These are phyloP conservation scores for Oreortyx pictus DNA, from an alignment of 2,797 vertebrate genomes.

Conservation along the genomic window DNA sequence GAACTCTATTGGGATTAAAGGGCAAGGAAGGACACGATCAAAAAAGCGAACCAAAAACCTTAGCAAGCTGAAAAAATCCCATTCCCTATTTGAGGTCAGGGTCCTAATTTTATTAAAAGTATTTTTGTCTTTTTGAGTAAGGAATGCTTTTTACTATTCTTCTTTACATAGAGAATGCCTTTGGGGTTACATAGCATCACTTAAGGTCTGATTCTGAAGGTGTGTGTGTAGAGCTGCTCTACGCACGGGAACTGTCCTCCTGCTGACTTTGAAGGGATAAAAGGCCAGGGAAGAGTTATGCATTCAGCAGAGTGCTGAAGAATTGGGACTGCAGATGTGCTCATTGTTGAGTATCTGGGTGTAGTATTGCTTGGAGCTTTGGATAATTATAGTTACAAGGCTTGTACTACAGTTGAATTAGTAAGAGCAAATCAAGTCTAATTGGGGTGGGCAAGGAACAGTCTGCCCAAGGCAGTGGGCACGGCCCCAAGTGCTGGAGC, in stretches of 20 bases:
- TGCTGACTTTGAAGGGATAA: not conserved
- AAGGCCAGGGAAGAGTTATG: not conserved
- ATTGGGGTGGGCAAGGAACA: not conserved
- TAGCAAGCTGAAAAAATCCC: not conserved
- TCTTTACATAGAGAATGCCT: not conserved
- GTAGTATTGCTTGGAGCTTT: not conserved
- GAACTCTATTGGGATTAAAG: not conserved
- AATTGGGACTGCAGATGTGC: not conserved
- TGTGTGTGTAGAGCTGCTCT: not conserved
- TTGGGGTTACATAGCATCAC: not conserved
- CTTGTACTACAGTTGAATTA: not conserved
- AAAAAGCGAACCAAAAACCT: not conserved
- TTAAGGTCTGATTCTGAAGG: not conserved
- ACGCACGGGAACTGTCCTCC: not conserved
- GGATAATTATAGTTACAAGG: not conserved
- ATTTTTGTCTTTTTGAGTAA: not conserved
- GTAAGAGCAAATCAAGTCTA: not conserved
- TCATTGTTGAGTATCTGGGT: not conserved
- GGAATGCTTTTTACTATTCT: not conserved
- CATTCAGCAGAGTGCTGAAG: not conserved
- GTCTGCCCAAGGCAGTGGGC: not conserved
- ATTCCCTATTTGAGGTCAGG: not conserved
- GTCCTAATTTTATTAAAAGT: not conserved
- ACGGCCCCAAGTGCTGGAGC: not conserved
- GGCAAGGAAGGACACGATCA: not conserved